Percentiles rank a stretch among this genome's conserved stretches.
These are phyloP conservation scores for Australoheros facetus DNA, from an alignment of 2,797 vertebrate genomes.

Conservation along the genomic window DNA sequence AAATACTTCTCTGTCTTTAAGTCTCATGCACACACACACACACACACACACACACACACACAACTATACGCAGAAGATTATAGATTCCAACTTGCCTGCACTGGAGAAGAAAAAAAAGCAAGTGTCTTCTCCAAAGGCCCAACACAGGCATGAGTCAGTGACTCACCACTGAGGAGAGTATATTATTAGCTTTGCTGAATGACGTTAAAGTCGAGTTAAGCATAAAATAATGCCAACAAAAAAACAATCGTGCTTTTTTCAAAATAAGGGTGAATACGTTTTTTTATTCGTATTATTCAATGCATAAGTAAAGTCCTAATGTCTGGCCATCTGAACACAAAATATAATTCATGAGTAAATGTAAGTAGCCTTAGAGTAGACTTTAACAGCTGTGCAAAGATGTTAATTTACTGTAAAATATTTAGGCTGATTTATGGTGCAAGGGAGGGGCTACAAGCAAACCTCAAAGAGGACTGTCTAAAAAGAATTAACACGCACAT, in stretches of 20 bases:
- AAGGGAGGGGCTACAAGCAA: not conserved
- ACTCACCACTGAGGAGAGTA: conserved; percentile 19
- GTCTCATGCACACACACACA: conserved; percentile 27
- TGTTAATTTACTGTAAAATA: conserved; percentile 28
- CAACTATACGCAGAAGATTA: conserved; percentile 33
- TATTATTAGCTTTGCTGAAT: conserved; percentile 18
- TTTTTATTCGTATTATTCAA: not conserved
- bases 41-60: conserved; percentile 19
- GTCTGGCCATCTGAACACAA: not conserved
- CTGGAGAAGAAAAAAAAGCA: conserved; percentile 3
- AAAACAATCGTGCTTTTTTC: not conserved
- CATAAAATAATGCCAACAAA: not conserved
- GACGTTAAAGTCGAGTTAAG: conserved; percentile 9
- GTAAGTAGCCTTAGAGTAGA: not conserved
- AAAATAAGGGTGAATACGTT: not conserved
- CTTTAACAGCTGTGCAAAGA: not conserved
- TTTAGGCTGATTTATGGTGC: conserved; percentile 20
- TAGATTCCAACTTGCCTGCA: conserved; percentile 45
- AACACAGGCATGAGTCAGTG: conserved; percentile 4
- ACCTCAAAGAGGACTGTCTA: not conserved
- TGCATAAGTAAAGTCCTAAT: not conserved
- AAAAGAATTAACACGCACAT: conserved; percentile 20
- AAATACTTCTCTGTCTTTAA: conserved; percentile 67
- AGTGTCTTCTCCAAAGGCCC: conserved; percentile 16
- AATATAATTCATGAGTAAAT: conserved; percentile 5